Evolutionary conservation across 1,140 invertebrate species (phyloP).

Genomic region (Coboldia fuscipes): DNA sequence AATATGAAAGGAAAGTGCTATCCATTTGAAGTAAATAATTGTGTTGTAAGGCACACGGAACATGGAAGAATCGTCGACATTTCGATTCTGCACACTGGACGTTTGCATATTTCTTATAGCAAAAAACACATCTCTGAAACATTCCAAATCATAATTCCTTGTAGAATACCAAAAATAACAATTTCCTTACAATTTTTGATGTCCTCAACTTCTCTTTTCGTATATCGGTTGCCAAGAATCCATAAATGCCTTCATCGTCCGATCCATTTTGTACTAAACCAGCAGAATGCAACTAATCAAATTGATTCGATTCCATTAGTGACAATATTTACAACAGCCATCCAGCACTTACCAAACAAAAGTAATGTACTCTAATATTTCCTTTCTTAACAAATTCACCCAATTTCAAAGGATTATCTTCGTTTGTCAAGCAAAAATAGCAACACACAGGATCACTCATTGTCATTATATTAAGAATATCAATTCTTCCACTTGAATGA

Average conservation of each 20-base stretch:
- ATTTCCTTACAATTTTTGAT: constrained; percentile 28
- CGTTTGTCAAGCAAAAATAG: too few relatives aligned
- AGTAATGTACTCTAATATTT: constrained; percentile 7
- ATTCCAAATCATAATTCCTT: constrained; percentile 4
- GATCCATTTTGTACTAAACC: constrained; percentile 33
- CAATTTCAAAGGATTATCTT: constrained; percentile 4
- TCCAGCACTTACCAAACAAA: constrained; percentile 7
- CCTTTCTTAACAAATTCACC: constrained; percentile 6
- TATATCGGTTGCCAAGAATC: constrained; percentile 36
- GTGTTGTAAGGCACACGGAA: constrained; percentile 33
- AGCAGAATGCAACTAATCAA: constrained; percentile 30
- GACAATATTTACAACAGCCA: background rate
- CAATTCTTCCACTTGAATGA: too few relatives aligned
- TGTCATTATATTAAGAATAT: too few relatives aligned
- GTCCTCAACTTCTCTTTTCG: constrained; percentile 28
- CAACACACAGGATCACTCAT: too few relatives aligned
- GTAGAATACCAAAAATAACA: background rate
- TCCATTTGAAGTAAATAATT: constrained; percentile 30
- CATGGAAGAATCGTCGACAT: constrained; percentile 36
- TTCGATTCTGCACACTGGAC: constrained; percentile 29
- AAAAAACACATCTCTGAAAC: constrained; percentile 35
- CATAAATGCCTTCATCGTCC: constrained; percentile 33
- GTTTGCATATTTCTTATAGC: constrained; percentile 28
- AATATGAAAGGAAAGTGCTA: constrained; percentile 28
- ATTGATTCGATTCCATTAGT: constrained; percentile 1